Conservation (phyloP, 2,113 vertebrate genomes). For the Dasypus novemcinctus region DNA sequence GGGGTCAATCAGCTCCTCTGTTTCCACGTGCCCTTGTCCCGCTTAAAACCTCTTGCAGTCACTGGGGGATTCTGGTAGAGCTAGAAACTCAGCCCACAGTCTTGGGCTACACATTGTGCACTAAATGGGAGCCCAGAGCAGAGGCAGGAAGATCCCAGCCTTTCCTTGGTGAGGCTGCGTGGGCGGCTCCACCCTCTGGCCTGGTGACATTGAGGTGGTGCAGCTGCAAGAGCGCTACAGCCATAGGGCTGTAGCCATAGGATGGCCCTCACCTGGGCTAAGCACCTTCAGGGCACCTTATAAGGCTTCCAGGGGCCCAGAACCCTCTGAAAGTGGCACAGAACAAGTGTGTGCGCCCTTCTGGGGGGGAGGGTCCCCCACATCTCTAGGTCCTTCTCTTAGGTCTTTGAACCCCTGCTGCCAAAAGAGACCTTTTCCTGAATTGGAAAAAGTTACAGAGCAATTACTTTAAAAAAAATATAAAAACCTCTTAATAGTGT, state of each 20-base stretch:
- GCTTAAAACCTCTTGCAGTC: neutral
- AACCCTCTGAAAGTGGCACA: neutral
- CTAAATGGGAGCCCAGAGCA: neutral
- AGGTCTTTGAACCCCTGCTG: neutral
- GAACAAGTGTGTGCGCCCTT: neutral
- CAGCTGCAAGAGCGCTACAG: neutral
- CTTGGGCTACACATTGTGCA: neutral
- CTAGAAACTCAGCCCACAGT: neutral
- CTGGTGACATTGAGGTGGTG: neutral
- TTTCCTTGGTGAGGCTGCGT: neutral
- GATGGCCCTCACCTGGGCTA: neutral
- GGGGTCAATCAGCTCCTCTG: neutral
- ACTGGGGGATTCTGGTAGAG: neutral
- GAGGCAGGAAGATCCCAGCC: neutral
- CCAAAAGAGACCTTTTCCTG: neutral
- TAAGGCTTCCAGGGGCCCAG: neutral
- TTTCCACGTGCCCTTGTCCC: neutral
- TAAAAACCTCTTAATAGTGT: neutral
- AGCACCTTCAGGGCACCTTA: neutral
- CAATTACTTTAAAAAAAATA: slow-evolving; percentile 18
- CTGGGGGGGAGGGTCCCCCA: neutral
- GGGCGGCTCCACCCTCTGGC: neutral
- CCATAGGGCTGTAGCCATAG: neutral
- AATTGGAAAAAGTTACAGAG: neutral
- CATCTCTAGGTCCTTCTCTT: neutral